Base-by-base conservation (phyloP, 2,113 vertebrate genomes). In the Salminus brasiliensis region DNA sequence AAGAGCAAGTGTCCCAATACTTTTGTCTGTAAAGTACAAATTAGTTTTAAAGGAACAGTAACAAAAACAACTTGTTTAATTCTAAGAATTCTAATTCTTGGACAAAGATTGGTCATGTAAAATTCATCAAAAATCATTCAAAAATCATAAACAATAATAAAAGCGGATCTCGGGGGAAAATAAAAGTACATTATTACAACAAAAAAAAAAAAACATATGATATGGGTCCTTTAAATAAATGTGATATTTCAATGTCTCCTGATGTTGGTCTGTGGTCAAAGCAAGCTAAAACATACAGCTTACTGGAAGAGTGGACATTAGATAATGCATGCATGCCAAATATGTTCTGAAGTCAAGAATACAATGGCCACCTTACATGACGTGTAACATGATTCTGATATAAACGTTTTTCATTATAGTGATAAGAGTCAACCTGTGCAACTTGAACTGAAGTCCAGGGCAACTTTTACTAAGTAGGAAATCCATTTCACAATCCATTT, bases 311-410 rank as follows among this genome's bases (percentile, higher is more conserved):
- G 32, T 23, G 21, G 62, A 39, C 18, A 39, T 36, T 36, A 27
- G 39, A 74, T 74, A 74, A 63, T n/a, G 72, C 5, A 30, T 21
- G 32, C 21, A 34, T 39, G 32, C 36, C 57, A 66, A 66, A 63
- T 49, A 21, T 55, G 25, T 36, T 23, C 12, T 53, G 47, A 9
- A 52, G 69, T 53, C 4, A 52, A 45, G 11, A 30, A 71, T 18
- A 18, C 29, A 29, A 47, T 60, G 57, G 53, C 27, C 15, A 12
- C 11, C 4, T 63, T 30, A 47, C 18, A 74, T 27, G 27, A 47
- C 43, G 72, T 43, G 53, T 34, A 73, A 73, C 36, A 18, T 34
- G 59, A 39, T 43, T 73, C 53, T 59, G 71, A 59, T 59, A 73
- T 73, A 59, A 72, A 53, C 18, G 1, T n/a, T 13, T 73, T 59